A percentile compares a stretch with the other conserved stretches of the same genome.
phyloP scores from a whole-genome alignment of 2,888 invertebrate genomes.

The Cyclophora albipunctata region DNA sequence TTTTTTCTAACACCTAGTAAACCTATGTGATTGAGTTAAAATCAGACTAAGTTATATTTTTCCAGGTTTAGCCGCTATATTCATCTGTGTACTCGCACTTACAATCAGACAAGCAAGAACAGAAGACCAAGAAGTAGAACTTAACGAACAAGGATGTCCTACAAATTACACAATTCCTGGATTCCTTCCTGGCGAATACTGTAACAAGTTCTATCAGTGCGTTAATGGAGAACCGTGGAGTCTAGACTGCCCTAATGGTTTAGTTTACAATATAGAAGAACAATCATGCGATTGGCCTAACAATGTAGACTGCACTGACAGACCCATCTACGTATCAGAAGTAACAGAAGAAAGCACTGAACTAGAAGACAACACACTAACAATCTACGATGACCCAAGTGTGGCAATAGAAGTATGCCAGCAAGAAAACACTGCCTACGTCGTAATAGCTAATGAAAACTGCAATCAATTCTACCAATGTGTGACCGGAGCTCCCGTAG shows the following conservation, averaged over 20 bases:
- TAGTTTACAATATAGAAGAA: background rate
- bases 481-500: conserved; percentile 5
- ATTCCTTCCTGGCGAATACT: conserved; percentile 6
- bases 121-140: conserved; percentile 1
- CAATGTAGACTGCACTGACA: conserved; percentile 4
- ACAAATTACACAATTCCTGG: background rate
- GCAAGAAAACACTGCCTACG: conserved; percentile 5
- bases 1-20: too few species aligned
- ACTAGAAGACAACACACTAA: background rate
- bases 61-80: conserved; percentile 4
- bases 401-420: conserved; percentile 7
- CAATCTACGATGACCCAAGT: background rate
- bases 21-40: too few species aligned
- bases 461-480: conserved; percentile 21
- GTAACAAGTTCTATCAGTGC: conserved; percentile 5
- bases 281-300: conserved; percentile 1
- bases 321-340: conserved; percentile 1
- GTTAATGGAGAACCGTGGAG: background rate
- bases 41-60: background rate
- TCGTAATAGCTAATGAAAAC: conserved; percentile 16
- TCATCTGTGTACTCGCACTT: conserved; percentile 5
- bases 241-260: background rate
- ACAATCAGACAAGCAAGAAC: conserved; percentile 1
- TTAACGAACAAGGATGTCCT: conserved; percentile 10
- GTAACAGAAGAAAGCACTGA: background rate